phyloP scores from a whole-genome alignment of 2,888 invertebrate species.

The Cinara cedri region DNA sequence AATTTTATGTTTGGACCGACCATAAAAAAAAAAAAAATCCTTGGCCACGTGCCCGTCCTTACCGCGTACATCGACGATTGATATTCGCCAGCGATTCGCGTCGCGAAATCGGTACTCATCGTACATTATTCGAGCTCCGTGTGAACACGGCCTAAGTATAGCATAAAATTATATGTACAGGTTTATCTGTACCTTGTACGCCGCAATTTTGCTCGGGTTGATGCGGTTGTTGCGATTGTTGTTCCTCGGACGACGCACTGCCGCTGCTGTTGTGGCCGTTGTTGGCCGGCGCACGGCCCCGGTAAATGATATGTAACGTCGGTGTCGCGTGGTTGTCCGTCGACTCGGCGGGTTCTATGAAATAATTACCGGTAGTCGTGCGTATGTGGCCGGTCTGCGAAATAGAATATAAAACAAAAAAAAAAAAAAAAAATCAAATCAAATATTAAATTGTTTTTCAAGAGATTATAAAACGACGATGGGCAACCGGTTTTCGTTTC shows the following conservation, averaged over 20 bases:
- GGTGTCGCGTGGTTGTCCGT: slow-evolving; percentile 63
- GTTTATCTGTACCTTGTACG: slow-evolving; percentile 45
- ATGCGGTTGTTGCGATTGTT: slow-evolving; percentile 14
- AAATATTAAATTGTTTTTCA: too few relatives aligned
- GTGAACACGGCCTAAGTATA: too few relatives aligned
- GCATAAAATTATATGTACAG: too few relatives aligned
- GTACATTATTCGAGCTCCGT: too few relatives aligned
- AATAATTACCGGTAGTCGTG: slow-evolving; percentile 71
- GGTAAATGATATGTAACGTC: slow-evolving; percentile 66
- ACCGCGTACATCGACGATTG: too few relatives aligned
- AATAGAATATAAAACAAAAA: slow-evolving; percentile 53
- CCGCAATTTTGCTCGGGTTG: slow-evolving; percentile 48
- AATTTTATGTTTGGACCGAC: too few relatives aligned
- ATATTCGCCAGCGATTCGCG: too few relatives aligned
- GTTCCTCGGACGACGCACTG: background rate
- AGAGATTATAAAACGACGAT: too few relatives aligned
- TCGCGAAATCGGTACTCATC: too few relatives aligned
- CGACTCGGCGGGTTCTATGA: slow-evolving; percentile 72
- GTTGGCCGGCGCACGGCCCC: slow-evolving; percentile 53
- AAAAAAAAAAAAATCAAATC: background rate
- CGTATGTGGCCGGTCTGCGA: slow-evolving; percentile 74
- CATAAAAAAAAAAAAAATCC: too few relatives aligned
- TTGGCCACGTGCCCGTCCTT: too few relatives aligned
- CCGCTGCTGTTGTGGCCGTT: slow-evolving; percentile 43
- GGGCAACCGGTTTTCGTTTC: too few relatives aligned